phyloP scores from a whole-genome alignment of 2,888 invertebrate species.

The Cheilosia vernalis region DNA sequence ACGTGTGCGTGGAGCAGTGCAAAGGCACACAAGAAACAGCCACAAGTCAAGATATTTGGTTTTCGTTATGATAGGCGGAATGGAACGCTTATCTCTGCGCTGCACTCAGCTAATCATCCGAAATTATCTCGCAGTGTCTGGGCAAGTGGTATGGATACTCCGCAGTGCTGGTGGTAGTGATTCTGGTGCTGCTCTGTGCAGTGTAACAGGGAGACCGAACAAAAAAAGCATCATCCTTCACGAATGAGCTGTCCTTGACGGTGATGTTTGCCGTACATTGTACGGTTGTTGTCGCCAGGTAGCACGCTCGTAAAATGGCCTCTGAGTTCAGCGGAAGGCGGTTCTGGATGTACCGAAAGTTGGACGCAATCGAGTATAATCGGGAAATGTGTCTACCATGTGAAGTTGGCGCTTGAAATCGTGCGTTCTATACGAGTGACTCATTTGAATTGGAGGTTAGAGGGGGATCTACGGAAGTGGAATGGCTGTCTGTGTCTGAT shows the following conservation, averaged over 20 bases:
- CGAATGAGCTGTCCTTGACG: constrained; percentile 64
- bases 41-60: constrained; percentile 77
- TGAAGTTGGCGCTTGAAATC: not conserved
- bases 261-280: constrained; percentile 32
- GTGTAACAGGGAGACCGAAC: not conserved
- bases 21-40: constrained; percentile 63
- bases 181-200: constrained; percentile 12
- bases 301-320: constrained; percentile 58
- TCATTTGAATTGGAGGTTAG: constrained; percentile 38
- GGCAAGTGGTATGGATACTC: constrained; percentile 76
- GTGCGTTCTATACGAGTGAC: constrained; percentile 2
- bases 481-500: not conserved
- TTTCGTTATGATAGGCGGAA: constrained; percentile 78
- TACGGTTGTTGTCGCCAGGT: constrained; percentile 65
- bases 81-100: constrained; percentile 77
- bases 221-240: constrained; percentile 44
- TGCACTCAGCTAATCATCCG: constrained; percentile 79
- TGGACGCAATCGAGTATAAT: constrained; percentile 28
- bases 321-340: constrained; percentile 54
- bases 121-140: constrained; percentile 78
- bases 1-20: constrained; percentile 17
- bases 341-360: constrained; percentile 46
- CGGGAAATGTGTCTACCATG: constrained; percentile 28
- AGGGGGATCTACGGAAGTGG: too few species aligned
- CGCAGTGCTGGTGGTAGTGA: constrained; percentile 39